A percentile compares a stretch with the other conserved stretches of the same genome.
Evolutionary conservation across 2,113 vertebrate species (phyloP).

Genomic region (Otolemur garnettii): DNA sequence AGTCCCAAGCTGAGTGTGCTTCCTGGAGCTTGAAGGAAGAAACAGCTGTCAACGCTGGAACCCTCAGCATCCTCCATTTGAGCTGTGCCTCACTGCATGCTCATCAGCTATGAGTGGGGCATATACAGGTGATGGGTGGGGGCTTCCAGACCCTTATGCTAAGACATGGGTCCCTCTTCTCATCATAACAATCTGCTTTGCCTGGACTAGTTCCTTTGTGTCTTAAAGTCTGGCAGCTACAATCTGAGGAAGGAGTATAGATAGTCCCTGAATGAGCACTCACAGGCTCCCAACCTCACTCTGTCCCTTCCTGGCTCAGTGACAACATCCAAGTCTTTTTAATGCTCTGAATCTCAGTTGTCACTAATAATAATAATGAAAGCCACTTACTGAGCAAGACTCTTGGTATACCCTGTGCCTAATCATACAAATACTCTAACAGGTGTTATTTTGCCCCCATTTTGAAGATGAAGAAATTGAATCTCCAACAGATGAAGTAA

Average conservation of each 20-base stretch:
- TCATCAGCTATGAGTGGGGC: neutral
- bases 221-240: neutral
- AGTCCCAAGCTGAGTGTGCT: rapidly evolving
- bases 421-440: neutral
- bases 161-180: rapidly evolving
- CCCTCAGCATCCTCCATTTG: neutral
- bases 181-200: neutral
- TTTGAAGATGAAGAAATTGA: neutral
- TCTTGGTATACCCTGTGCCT: rapidly evolving
- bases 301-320: neutral
- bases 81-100: neutral
- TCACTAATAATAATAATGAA: neutral
- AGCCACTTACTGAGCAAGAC: neutral
- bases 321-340: neutral
- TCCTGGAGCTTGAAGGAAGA: neutral
- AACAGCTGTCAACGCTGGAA: neutral
- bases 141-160: neutral
- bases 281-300: rapidly evolving
- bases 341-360: neutral
- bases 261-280: no score
- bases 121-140: rapidly evolving
- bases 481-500: neutral
- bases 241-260: neutral
- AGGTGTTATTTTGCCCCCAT: neutral
- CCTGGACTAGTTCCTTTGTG: no score